Evolutionary conservation across 2,888 invertebrate species (phyloP).

Genomic region (Salpingus planirostris): DNA sequence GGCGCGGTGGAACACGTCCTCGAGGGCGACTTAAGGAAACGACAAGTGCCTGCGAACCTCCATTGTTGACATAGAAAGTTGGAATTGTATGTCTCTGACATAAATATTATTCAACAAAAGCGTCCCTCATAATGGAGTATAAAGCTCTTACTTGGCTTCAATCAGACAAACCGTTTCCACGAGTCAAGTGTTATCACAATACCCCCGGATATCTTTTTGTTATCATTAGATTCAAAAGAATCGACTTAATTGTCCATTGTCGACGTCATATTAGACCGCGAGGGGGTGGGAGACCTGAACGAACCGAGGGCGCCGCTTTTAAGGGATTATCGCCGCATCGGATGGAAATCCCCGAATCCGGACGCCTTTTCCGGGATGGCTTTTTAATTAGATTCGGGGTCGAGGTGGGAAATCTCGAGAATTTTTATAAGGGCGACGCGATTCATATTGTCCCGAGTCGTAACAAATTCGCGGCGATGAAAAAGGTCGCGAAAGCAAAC

Average conservation of each 20-base stretch:
- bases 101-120: conserved; percentile 38
- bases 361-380: no score
- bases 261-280: no score
- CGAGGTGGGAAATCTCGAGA: no score
- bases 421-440: no score
- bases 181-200: conserved; percentile 17
- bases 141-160: conserved; percentile 25
- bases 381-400: no score
- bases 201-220: conserved; percentile 12
- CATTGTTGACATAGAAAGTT: conserved; percentile 37
- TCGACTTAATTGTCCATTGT: conserved; percentile 15
- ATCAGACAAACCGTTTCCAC: conserved; percentile 17
- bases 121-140: conserved; percentile 31
- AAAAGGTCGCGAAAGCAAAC: conserved; percentile 23
- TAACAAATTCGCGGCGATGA: no score
- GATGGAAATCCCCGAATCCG: no score
- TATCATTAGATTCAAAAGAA: conserved; percentile 12
- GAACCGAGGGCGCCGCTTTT: not conserved
- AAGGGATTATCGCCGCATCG: no score
- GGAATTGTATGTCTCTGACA: conserved; percentile 35
- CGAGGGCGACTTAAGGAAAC: conserved; percentile 23
- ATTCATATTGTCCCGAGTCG: no score
- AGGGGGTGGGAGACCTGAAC: not conserved
- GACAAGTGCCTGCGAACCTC: conserved; percentile 29
- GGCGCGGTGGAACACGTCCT: conserved; percentile 20